Evolutionary conservation across 2,888 invertebrate genomes (phyloP), one percentile per base, ranked within the genome.

Genomic region (Harpagoxenus sublaevis): DNA sequence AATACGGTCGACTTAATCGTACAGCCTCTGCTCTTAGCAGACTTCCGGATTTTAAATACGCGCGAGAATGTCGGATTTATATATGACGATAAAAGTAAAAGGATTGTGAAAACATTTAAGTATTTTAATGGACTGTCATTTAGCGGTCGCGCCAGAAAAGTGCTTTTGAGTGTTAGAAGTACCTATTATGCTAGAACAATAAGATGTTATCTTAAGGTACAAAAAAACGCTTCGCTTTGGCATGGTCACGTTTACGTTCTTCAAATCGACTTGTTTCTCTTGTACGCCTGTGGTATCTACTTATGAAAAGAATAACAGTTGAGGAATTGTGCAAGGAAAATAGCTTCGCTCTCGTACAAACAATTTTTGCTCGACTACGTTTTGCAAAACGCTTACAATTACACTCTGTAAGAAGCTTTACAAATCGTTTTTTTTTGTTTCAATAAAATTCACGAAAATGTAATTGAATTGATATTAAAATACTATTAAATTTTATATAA

Each of bases 1-100:
- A 89, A 89, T 85, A 85, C 68, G 57, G 23, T 23, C 23, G 66
- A 66, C 83, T 89, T 90, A 88, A 90, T 87, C 83, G 78, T 57
- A 60, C 84, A 84, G 63, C 83, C 63, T 87, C 75, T 3, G 65
- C 81, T 84, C 53, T 63, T 65, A 68, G 39, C 23, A 60, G 18
- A 77, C 42, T 60, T 63, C 15, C n/a, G 28, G 28, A 31, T n/a
- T 9, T 57, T 63, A 39, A 57, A 39, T 31, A 60, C 9, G 0
- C 57, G 23, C 6, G 12, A 48, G n/a, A 51, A 73, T 39, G 12
- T 35, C 12, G 23, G 12, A 66, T 66, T 31, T 55, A 28, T 23
- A 28, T 23, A 23, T 12, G n/a, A 10, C 9, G 31, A 55, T n/a
- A 28, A 15, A 65, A 45, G 15, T 45, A 65, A 28, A 45, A 28